Evolutionary conservation across 1,140 invertebrate species (phyloP).

Genomic region (Papilio aristodemus): DNA sequence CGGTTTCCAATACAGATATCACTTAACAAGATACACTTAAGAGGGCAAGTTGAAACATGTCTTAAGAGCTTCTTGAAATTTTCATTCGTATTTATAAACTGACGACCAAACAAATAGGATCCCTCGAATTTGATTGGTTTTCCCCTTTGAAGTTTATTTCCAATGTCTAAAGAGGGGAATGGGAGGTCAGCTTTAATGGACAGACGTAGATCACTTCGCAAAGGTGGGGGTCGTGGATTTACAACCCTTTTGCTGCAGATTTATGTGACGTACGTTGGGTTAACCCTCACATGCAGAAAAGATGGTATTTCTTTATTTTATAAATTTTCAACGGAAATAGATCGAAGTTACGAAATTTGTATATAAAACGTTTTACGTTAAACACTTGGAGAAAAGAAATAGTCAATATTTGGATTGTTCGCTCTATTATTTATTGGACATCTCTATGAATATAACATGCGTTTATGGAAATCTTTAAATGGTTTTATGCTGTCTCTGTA

Average conservation of each 20-base stretch:
- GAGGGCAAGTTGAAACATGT: conserved; percentile 60
- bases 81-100: conserved; percentile 66
- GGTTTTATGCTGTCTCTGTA: too few relatives aligned
- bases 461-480: too few relatives aligned
- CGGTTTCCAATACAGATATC: conserved; percentile 49
- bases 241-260: conserved; percentile 72
- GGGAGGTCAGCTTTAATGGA: conserved; percentile 47
- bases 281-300: conserved; percentile 70
- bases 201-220: conserved; percentile 52
- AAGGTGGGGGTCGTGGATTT: conserved; percentile 65
- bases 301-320: conserved; percentile 73
- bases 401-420: not conserved
- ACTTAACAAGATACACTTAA: conserved; percentile 66
- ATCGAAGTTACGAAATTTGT: conserved; percentile 35
- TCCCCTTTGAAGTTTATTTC: conserved; percentile 36
- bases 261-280: conserved; percentile 61
- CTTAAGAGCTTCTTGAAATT: conserved; percentile 64
- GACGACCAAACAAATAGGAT: conserved; percentile 46
- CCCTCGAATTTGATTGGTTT: conserved; percentile 33
- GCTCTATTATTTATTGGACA: conserved; percentile 5
- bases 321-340: conserved; percentile 68
- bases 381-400: not conserved
- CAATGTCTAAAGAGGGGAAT: conserved; percentile 23
- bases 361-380: conserved; percentile 1
- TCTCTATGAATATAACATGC: not conserved